A percentile compares a stretch with the other conserved stretches of the same genome.
phyloP scores from a whole-genome alignment of 2,888 invertebrate species.

The Drosophila birchii region DNA sequence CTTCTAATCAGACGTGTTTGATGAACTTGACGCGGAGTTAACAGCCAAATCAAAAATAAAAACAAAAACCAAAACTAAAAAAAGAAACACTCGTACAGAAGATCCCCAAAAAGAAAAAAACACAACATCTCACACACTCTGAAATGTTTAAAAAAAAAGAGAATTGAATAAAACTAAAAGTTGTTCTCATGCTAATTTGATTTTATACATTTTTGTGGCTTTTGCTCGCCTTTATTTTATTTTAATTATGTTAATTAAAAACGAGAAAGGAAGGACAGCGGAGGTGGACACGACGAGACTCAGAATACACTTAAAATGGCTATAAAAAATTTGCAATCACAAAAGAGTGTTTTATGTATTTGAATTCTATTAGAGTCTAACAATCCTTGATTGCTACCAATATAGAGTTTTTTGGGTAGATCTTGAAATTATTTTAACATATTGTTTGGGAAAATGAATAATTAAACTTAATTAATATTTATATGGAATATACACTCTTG shows the following conservation, averaged over 20 bases:
- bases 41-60: conserved; percentile 49
- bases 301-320: conserved; percentile 33
- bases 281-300: conserved; percentile 10
- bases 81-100: conserved; percentile 25
- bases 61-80: conserved; percentile 30
- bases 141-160: conserved; percentile 22
- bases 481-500: too few relatives aligned
- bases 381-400: not conserved
- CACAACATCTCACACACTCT: conserved; percentile 1
- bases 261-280: conserved; percentile 46
- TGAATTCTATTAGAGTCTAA: conserved; percentile 19
- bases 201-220: conserved; percentile 39
- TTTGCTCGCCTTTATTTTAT: conserved; percentile 69
- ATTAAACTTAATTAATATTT: not conserved
- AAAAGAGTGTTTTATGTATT: conserved; percentile 3
- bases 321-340: not conserved
- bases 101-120: conserved; percentile 17
- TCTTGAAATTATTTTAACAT: not conserved
- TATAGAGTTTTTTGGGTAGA: not conserved
- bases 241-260: conserved; percentile 74
- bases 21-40: conserved; percentile 74
- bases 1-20: conserved; percentile 64
- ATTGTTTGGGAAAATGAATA: not conserved
- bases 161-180: conserved; percentile 64
- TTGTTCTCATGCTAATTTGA: conserved; percentile 74